Conservation (phyloP, 2,113 vertebrate genomes). For the Elephas maximus region DNA sequence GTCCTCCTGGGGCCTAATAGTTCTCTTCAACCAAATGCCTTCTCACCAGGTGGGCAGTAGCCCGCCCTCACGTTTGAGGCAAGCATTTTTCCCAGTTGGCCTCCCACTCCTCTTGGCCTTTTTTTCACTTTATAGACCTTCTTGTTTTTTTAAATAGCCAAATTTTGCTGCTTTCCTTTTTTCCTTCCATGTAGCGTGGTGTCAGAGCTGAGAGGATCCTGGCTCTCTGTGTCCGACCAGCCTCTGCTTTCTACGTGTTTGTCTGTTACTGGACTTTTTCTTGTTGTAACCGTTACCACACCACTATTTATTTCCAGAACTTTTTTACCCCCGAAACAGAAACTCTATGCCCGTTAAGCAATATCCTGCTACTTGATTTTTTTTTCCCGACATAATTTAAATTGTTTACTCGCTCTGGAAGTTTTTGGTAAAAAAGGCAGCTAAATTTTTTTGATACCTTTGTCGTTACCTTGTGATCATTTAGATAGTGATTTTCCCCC, state of each 20-base stretch:
- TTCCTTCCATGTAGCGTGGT: no score
- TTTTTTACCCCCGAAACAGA: no score
- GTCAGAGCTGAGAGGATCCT: neutral
- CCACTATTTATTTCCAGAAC: no score
- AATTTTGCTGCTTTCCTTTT: no score
- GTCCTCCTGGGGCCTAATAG: neutral
- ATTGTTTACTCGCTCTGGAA: neutral
- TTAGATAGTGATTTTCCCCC: neutral
- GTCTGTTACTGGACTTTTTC: neutral
- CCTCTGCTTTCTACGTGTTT: neutral
- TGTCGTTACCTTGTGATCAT: neutral
- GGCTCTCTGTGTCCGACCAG: fast-evolving
- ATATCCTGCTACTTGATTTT: neutral
- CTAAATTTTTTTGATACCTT: neutral
- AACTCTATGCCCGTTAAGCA: no score
- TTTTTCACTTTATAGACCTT: neutral
- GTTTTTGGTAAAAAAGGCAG: neutral
- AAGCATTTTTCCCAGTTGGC: neutral
- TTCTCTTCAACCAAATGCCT: neutral
- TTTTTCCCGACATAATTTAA: neutral
- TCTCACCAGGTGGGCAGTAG: neutral
- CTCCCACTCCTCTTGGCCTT: neutral
- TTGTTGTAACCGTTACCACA: no score
- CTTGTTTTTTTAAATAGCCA: neutral
- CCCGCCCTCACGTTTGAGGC: neutral